phyloP scores from a whole-genome alignment of 2,797 vertebrate species.

The Odontamblyopus rebecca region DNA sequence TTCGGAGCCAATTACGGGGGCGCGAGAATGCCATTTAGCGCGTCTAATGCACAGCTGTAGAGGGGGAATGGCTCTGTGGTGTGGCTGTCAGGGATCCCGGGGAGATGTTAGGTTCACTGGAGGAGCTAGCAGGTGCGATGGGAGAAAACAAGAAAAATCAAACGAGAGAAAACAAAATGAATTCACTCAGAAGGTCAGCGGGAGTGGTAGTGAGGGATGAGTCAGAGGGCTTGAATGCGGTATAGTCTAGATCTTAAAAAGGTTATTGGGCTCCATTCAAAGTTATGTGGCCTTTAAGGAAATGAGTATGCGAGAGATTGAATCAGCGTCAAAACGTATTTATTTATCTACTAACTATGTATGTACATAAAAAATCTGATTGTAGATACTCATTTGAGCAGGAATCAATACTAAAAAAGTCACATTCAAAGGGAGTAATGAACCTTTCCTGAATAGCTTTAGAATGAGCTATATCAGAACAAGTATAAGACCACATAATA shows the following conservation, averaged over 20 bases:
- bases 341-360: background rate
- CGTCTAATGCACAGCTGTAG: conserved; percentile 70
- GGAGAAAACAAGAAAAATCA: background rate
- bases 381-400: no score
- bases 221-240: background rate
- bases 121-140: conserved; percentile 13
- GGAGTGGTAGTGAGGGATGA: conserved; percentile 1
- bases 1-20: conserved; percentile 68
- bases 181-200: background rate
- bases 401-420: no score
- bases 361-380: no score
- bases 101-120: conserved; percentile 27
- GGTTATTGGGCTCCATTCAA: background rate
- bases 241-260: background rate
- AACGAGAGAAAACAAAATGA: background rate
- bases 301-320: background rate
- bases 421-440: no score
- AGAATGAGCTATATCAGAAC: no score
- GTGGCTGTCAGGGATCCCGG: conserved; percentile 30
- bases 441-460: no score
- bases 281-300: background rate
- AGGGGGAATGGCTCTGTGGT: conserved; percentile 42
- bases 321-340: background rate
- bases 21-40: conserved; percentile 67
- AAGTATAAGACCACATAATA: no score